Base-by-base conservation (phyloP, 92 coral and sea anemone species). In the Parazoanthus swiftii region DNA sequence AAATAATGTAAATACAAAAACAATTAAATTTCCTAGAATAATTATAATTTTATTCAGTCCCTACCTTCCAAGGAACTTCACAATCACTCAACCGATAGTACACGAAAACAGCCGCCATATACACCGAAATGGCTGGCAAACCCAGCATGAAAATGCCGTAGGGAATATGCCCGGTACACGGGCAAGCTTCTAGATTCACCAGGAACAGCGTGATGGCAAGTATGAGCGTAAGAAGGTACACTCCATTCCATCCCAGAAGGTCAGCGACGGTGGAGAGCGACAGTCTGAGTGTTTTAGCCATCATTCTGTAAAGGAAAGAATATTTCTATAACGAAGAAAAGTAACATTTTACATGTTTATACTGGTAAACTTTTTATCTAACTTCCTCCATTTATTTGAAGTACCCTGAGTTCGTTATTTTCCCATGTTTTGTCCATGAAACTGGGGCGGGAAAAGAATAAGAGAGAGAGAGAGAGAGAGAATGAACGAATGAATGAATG, bases 231-330 rank as follows among this genome's bases (percentile, higher is more conserved):
- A 91, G 59, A 63, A 91, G 82, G 50, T 85, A 91, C 14, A 80
- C 89, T 1, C 93, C 93, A 44, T 91, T 86, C 93, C 93, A 89
- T 26, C 93, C 93, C 74, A 91, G 91, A 8, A 91, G 65, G 3
- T 90, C 89, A 56, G 76, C 26, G 26, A 86, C 50, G 74, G 84
- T 85, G 25, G 89, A 79, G 9, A 91, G 68, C 46, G 87, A 37
- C 54, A 85, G 79, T 33, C 70, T 80, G 20, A 63, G 37, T 8
- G 83, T 74, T 50, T 85, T 88, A n/a, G 87, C 67, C 93, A 91
- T 91, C 76, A 48, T 44, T 11, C 56, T 79, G 68, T 48, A 70
- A 81, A 63, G 59, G 20, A 54, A 54, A 20, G 59, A 54, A 54
- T 13, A 54, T 13, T 4, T 4, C 16, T 1, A 3, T 54, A 51